A percentile compares a stretch with the other conserved stretches of the same genome.
Evolutionary conservation across 2,113 vertebrate species (phyloP).

Genomic region (Oreotrochilus melanogaster): DNA sequence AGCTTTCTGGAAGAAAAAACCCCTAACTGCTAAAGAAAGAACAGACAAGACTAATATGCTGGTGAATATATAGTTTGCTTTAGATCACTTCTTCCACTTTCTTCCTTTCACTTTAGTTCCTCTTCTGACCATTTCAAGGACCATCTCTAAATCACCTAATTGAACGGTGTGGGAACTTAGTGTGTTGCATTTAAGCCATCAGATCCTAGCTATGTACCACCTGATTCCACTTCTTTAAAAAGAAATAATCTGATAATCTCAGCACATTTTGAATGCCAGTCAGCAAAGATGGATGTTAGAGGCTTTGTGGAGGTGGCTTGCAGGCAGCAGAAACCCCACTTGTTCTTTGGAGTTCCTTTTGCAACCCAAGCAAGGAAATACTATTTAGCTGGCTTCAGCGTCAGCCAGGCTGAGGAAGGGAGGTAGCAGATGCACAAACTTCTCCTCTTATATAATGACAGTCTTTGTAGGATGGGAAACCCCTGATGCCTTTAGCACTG

Average conservation of each 20-base stretch:
- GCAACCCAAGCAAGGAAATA: neutral
- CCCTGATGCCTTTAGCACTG: neutral
- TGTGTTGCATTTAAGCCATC: neutral
- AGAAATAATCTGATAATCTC: too few species aligned
- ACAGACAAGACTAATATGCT: fast-evolving
- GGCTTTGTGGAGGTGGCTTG: neutral
- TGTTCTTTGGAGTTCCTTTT: neutral
- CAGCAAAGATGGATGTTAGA: neutral
- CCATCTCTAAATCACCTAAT: neutral
- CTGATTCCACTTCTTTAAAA: neutral
- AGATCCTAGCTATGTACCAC: neutral
- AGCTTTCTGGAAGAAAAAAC: neutral
- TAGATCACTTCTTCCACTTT: neutral
- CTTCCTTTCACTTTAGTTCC: neutral
- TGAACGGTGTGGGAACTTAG: neutral
- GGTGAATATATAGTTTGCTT: neutral
- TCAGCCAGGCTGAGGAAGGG: neutral
- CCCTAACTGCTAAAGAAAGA: neutral
- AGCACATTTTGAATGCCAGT: fast-evolving
- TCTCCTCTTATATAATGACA: neutral
- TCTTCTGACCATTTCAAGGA: neutral
- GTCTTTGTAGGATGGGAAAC: neutral
- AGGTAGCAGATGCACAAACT: neutral
- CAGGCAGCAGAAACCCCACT: neutral
- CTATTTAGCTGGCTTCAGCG: neutral